These are phyloP conservation scores for Rhamnusium bicolor DNA, from an alignment of 2,888 invertebrate species.

Conservation along the genomic window DNA sequence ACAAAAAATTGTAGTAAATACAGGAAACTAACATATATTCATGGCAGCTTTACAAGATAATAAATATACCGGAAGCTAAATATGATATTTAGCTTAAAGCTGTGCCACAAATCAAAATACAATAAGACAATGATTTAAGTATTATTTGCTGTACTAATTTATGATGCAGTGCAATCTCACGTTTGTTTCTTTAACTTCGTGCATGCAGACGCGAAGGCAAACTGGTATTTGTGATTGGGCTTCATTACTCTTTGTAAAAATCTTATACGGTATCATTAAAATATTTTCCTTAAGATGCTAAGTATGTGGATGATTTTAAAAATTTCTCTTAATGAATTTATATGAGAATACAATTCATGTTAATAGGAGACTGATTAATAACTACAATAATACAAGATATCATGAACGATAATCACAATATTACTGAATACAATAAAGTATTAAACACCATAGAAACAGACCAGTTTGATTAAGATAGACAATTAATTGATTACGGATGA, in stretches of 20 bases:
- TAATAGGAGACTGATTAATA: no score
- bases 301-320: background rate
- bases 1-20: background rate
- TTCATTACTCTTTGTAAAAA: background rate
- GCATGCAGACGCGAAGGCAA: conserved; percentile 1
- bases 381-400: no score
- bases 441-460: no score
- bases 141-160: conserved; percentile 4
- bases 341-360: background rate
- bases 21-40: background rate
- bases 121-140: conserved; percentile 23
- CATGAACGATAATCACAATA: no score
- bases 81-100: background rate
- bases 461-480: no score
- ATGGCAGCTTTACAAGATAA: background rate
- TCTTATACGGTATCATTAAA: background rate
- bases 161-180: conserved; percentile 9
- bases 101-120: conserved; percentile 20
- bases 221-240: background rate
- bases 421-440: no score
- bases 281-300: background rate
- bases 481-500: no score
- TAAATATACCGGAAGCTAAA: background rate
- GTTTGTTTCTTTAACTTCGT: conserved; percentile 13
- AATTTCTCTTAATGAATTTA: background rate